These are phyloP conservation scores for Spisula solida DNA, from an alignment of 2,888 invertebrate species.

Conservation along the genomic window DNA sequence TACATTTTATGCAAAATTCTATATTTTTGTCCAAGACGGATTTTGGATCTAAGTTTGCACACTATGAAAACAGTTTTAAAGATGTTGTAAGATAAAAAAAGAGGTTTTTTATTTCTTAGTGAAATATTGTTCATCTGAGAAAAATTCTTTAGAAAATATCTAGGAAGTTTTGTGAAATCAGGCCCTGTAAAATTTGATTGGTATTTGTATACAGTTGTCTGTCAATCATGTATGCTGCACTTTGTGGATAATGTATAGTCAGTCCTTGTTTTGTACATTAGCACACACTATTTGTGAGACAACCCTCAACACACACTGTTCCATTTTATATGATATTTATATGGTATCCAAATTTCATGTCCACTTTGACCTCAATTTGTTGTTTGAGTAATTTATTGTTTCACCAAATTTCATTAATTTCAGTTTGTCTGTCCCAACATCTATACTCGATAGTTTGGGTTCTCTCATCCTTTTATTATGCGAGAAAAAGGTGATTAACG, in stretches of 20 bases:
- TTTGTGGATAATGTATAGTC: neutral
- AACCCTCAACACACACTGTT: neutral
- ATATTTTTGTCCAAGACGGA: too few species aligned
- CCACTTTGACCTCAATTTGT: constrained; percentile 7
- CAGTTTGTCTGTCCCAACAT: neutral
- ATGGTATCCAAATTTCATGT: neutral
- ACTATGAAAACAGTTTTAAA: too few species aligned
- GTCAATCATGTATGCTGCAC: neutral
- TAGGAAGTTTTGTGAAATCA: too few species aligned
- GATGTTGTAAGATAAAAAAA: too few species aligned
- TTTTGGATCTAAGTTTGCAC: too few species aligned
- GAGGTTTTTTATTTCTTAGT: too few species aligned
- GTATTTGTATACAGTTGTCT: too few species aligned
- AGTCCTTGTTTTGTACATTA: neutral
- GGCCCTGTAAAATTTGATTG: too few species aligned
- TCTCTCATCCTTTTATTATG: neutral
- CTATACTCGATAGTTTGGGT: neutral
- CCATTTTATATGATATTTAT: neutral
- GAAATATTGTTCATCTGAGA: too few species aligned
- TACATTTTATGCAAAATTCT: too few species aligned
- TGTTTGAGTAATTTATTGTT: neutral
- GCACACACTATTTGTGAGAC: neutral
- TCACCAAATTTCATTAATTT: neutral
- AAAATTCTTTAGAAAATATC: too few species aligned
- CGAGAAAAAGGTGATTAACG: too few species aligned